Base-by-base conservation (phyloP, 1,140 invertebrate species). In the Liolophura sinensis region DNA sequence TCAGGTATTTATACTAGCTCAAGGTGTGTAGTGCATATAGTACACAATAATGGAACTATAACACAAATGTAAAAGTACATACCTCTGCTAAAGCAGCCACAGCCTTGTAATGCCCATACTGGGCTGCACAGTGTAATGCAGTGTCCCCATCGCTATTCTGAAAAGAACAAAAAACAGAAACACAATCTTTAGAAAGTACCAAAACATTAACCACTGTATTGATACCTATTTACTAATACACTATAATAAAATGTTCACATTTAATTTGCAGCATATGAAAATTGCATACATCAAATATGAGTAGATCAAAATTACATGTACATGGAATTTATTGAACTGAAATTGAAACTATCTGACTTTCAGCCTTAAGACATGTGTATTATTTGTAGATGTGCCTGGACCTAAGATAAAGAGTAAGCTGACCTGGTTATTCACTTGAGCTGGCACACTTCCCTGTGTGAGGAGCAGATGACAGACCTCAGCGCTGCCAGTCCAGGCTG, bases 131-230 rank as follows among this genome's bases (percentile, higher is more conserved):
- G 79, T 98, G 93, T 68, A 99, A 86, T 16, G 96, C 92, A 25
- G 96, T 97, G 84, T 98, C 96, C 75, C 93, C 92, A 82, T 95
- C 93, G 76, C 92, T 90, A 60, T 96, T 98, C 92, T 96, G 88
- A 49, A 87, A 88, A 71, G 58, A 72, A 73, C 67, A 50, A 71
- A 69, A 64, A 51, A 47, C 24, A 25, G 52, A 55, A 25, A 52
- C 50, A 62, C 4, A 52, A 62, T 22, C 12, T 25, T 62, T 24
- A 54, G 12, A 24, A 51, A 54, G 12, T 24, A 54, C 51, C 22
- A 54, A n/a, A n/a, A 54, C 12, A 54, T 50, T n/a, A n/a, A n/a
- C 31, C 3, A 40, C 31, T 40, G 31, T 40, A 40, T 40, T 9
- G 9, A 40, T 40, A 40, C 9, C 31, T 40, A 40, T 40, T 40